Evolutionary conservation across 2,888 invertebrate genomes (phyloP).

Genomic region (Cephus rjabovi): DNA sequence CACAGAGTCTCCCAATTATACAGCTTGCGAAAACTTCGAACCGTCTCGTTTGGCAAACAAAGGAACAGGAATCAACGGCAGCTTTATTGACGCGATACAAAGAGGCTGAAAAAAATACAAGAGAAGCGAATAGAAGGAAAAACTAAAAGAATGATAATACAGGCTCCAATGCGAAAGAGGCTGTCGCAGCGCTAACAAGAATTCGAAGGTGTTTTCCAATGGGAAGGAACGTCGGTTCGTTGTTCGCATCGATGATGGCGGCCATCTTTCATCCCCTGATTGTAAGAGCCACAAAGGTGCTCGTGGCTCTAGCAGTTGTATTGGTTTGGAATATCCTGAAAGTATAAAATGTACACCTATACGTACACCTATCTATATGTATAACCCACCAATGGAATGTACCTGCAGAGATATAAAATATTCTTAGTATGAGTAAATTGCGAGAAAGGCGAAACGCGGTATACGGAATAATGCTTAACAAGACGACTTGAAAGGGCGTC

Average conservation of each 20-base stretch:
- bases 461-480: slow-evolving; percentile 62
- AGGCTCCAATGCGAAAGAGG: not conserved
- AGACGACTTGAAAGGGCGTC: slow-evolving; percentile 63
- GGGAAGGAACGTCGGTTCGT: not conserved
- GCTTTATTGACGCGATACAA: not conserved
- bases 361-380: not conserved
- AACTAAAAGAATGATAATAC: not conserved
- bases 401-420: not conserved
- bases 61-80: not conserved
- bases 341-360: not conserved
- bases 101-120: not conserved
- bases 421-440: slow-evolving; percentile 14
- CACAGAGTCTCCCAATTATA: not conserved
- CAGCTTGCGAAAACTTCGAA: not conserved
- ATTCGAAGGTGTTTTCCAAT: not conserved
- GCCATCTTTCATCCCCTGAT: not conserved
- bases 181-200: not conserved
- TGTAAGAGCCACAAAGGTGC: not conserved
- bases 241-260: not conserved
- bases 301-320: not conserved
- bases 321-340: not conserved
- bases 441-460: slow-evolving; percentile 22
- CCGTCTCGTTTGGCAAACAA: not conserved
- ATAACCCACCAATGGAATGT: not conserved
- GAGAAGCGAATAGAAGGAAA: not conserved